Evolutionary conservation across 2,888 invertebrate genomes (phyloP), one percentile per base, ranked within the genome.

Genomic region (Tachina fera): DNA sequence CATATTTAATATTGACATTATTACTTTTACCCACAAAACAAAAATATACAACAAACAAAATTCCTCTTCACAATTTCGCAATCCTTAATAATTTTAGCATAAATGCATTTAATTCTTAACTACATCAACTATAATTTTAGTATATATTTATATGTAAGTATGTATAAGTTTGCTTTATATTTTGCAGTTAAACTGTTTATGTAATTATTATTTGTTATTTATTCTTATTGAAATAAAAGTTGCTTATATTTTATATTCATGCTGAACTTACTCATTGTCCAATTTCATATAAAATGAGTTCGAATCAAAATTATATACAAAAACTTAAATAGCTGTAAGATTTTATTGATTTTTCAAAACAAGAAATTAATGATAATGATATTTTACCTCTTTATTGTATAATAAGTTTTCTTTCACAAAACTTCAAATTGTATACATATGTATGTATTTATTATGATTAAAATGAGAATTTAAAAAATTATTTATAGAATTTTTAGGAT

Each of bases 151-250:
- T 31, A 31, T 3, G 11, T 43, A 58, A 51, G 39, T 13, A 60
- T 22, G 39, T 13, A 67, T 22, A 6, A 63, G 47, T 70, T 70
- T 63, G 60, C 49, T 83, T 79, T 71, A 71, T 45, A 75, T 60
- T 70, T 74, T 43, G 51, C 86, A 86, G 79, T 86, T 67, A 56
- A 83, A 86, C 78, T 85, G 82, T 60, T 71, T 22, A n/a, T n/a
- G n/a, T n/a, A 58, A 70, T 71, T 79, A 53, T 56, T 45, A 9
- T 53, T 76, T 78, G n/a, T 77, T 74, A 60, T 77, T 31, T 41
- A 61, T 72, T 84, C 58, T 58, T 43, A 19, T 10, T 22, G 9
- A 61, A 13, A 51, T 41, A 56, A 39, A 53, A 22, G 49, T 61
- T 41, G 61, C 31, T 56, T 22, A 70, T 45, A 31, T 47, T 56